phyloP scores from a whole-genome alignment of 2,797 vertebrate species.

The Catostomus latipinnis region DNA sequence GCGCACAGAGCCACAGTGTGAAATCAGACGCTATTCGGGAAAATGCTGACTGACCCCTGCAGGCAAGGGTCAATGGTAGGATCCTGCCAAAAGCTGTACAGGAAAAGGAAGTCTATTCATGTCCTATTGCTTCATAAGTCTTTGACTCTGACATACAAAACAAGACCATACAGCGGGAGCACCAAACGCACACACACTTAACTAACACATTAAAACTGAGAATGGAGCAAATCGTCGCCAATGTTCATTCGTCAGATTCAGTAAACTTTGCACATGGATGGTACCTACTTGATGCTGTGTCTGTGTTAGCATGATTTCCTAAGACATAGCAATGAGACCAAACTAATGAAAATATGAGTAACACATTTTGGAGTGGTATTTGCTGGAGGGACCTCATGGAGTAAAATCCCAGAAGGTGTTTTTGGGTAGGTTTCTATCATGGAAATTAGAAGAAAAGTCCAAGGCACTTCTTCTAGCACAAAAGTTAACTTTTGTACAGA shows the following conservation, averaged over 20 bases:
- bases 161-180: slow-evolving; percentile 24
- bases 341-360: too few relatives aligned
- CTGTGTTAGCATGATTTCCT: too few relatives aligned
- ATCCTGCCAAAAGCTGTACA: slow-evolving; percentile 51
- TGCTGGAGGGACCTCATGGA: too few relatives aligned
- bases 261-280: too few relatives aligned
- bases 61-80: slow-evolving; percentile 57
- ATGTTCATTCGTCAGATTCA: neutral
- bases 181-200: slow-evolving; percentile 37
- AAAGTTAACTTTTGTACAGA: too few relatives aligned
- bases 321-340: too few relatives aligned
- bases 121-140: slow-evolving; percentile 51
- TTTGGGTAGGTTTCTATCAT: too few relatives aligned
- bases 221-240: neutral
- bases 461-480: too few relatives aligned
- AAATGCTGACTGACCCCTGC: slow-evolving; percentile 52
- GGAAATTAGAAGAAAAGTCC: too few relatives aligned
- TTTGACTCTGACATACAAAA: slow-evolving; percentile 50
- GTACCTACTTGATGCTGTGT: too few relatives aligned
- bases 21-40: slow-evolving; percentile 41
- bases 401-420: too few relatives aligned
- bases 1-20: slow-evolving; percentile 53
- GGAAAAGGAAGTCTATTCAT: slow-evolving; percentile 58
- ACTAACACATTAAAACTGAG: slow-evolving; percentile 17
- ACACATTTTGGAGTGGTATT: too few relatives aligned